phyloP scores from a whole-genome alignment of 2,113 vertebrate genomes.

The Gulo gulo region DNA sequence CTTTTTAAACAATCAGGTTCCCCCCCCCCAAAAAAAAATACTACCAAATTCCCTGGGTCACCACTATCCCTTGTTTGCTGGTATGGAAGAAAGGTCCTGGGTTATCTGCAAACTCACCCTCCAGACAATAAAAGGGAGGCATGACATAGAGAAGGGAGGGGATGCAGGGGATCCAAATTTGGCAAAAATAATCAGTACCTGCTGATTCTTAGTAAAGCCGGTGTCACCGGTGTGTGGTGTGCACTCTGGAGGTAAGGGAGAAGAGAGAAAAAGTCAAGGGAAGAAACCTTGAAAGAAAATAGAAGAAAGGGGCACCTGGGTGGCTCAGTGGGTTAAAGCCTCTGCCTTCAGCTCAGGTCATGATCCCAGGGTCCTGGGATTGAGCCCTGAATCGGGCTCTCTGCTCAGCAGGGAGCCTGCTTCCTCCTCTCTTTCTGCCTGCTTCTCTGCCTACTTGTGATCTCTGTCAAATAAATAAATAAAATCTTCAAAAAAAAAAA shows the following conservation, averaged over 20 bases:
- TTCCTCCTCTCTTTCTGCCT: no score
- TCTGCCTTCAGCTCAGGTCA: no score
- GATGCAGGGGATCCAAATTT: neutral
- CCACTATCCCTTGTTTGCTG: neutral
- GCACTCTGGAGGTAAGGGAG: neutral
- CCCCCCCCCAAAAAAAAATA: neutral
- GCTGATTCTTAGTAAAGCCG: neutral
- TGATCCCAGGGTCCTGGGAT: no score
- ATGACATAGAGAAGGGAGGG: neutral
- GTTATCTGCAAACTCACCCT: neutral
- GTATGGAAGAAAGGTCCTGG: neutral
- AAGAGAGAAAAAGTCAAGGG: neutral
- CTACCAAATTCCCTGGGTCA: neutral
- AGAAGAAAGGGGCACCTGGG: neutral
- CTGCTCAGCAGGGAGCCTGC: no score
- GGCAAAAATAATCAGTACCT: neutral
- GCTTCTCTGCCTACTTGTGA: no score
- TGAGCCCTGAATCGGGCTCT: no score
- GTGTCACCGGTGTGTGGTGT: neutral
- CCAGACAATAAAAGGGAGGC: neutral
- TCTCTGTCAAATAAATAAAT: no score
- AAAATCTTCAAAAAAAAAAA: neutral
- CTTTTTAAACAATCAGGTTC: neutral
- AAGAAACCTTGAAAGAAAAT: neutral
- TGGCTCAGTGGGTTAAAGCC: no score